Conservation (phyloP, 2,113 vertebrate species). For the Micronisus gabar region DNA sequence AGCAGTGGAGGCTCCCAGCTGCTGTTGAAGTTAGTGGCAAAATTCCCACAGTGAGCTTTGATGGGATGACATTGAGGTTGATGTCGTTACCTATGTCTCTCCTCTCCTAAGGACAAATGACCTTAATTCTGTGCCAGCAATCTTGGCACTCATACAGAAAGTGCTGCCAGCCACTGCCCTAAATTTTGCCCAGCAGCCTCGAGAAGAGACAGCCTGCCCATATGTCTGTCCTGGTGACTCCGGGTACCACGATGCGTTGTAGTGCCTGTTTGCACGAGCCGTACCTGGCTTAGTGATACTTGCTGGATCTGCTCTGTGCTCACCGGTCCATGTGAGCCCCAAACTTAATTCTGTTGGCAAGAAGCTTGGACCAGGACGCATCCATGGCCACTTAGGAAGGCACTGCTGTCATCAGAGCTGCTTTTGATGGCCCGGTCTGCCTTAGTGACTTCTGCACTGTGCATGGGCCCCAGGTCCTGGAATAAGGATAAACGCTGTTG, state of each 20-base stretch:
- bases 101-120: neutral
- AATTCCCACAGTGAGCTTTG: neutral
- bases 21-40: neutral
- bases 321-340: neutral
- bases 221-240: neutral
- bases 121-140: neutral
- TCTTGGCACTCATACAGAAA: neutral
- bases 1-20: neutral
- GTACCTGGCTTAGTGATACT: neutral
- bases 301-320: neutral
- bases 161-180: neutral
- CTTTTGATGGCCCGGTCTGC: neutral
- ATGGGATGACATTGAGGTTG: neutral
- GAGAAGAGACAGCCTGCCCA: neutral
- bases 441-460: neutral
- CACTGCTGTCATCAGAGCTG: neutral
- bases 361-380: neutral
- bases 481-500: neutral
- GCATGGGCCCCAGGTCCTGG: neutral
- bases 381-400: neutral
- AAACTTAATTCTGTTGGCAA: neutral
- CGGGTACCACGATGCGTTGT: rapidly evolving
- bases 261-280: neutral
- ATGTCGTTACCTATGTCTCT: neutral
- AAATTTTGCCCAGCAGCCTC: neutral